Base-by-base conservation (phyloP, 2,888 invertebrate genomes). In the Lypha dubia region DNA sequence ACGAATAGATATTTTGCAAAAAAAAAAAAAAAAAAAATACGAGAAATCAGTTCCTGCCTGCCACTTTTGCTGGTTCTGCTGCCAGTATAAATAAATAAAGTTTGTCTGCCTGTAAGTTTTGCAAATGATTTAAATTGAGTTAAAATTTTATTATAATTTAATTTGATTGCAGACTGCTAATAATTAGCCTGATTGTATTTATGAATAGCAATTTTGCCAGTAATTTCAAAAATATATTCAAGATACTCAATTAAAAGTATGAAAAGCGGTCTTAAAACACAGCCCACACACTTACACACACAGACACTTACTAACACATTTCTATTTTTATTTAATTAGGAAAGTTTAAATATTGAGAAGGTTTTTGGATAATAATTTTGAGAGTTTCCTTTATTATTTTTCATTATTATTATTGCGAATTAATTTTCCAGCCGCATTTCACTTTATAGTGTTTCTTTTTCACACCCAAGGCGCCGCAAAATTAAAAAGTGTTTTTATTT, bases 121-220 rank as follows among this genome's bases (percentile, higher is more conserved):
- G n/a, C 49, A 67, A 84, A 75, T 67, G 38, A 46, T 74, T 70
- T 15, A 79, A 79, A 83, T 83, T 79, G 58, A 83, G 75, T 83
- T 83, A 83, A 51, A 65, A 60, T 75, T 79, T 79, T 58, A 75
- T 83, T 83, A 83, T 60, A 83, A 67, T 79, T 67, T 51, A 76
- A 84, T 79, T 79, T 71, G 58, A 79, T 79, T 75, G 15, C 51
- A 58, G 77, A 32, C 73, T 74, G 68, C 6, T 51, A 17, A 44
- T 75, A 79, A 84, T 84, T 79, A 84, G 79, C 75, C 38, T 44
- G 32, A 67, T 74, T 67, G 35, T 56, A 41, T 71, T 44, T 38
- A n/a, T 62, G 51, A 32, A 46, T 38, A 79, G 13, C 4, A 28
- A 53, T 68, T 22, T 68, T 53, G 41, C 13, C 1, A 3, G 11